These are phyloP conservation scores for Lysandra coridon DNA, from an alignment of 2,888 invertebrate genomes.

Conservation along the genomic window DNA sequence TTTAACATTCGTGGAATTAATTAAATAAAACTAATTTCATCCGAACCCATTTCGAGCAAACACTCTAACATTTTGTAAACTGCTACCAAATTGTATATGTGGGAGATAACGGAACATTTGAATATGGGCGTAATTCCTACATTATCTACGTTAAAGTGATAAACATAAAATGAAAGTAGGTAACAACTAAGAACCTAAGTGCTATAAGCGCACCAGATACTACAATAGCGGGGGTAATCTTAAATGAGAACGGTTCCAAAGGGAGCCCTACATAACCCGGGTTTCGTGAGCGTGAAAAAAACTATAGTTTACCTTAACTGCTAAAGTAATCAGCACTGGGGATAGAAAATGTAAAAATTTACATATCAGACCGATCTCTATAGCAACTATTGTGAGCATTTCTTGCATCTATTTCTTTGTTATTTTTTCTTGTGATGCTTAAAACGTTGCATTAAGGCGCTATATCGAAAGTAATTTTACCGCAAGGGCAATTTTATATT, in stretches of 20 bases:
- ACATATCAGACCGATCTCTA: slow-evolving; percentile 39
- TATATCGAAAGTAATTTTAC: no score
- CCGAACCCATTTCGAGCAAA: background rate
- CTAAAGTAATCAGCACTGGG: slow-evolving; percentile 48
- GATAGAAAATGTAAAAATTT: slow-evolving; percentile 47
- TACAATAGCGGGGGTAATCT: slow-evolving; percentile 37
- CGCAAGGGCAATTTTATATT: no score
- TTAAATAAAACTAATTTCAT: background rate
- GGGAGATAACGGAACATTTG: slow-evolving; percentile 25
- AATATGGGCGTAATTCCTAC: slow-evolving; percentile 28
- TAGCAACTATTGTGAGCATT: slow-evolving; percentile 22
- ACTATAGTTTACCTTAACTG: slow-evolving; percentile 43
- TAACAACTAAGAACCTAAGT: slow-evolving; percentile 34
- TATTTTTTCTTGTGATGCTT: slow-evolving; percentile 4
- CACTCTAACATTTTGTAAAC: background rate
- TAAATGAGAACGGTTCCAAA: slow-evolving; percentile 41
- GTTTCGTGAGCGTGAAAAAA: slow-evolving; percentile 43
- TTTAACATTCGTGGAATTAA: background rate
- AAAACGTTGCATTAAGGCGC: background rate
- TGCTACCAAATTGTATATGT: background rate
- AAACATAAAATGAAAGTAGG: slow-evolving; percentile 29
- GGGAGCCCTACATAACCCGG: slow-evolving; percentile 39
- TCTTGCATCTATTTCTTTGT: slow-evolving; percentile 19
- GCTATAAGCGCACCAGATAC: slow-evolving; percentile 37
- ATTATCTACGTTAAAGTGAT: slow-evolving; percentile 31